These are phyloP conservation scores for Liparis tanakae DNA, from an alignment of 2,797 vertebrate genomes.

Conservation along the genomic window DNA sequence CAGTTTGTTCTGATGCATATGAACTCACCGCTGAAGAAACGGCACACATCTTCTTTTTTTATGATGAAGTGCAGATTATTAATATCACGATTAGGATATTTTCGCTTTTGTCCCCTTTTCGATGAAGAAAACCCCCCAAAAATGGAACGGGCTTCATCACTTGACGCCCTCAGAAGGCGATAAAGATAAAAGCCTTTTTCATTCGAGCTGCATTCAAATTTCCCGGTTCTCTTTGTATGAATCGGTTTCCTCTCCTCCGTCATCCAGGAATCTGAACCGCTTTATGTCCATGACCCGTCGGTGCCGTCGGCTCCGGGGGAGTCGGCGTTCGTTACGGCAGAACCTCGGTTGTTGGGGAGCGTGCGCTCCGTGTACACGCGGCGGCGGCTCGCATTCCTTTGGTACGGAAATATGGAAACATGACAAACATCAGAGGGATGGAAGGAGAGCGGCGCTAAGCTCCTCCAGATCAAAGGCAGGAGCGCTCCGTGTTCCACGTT, in stretches of 20 bases:
- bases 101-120: slow-evolving; percentile 7
- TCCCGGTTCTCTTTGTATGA: not conserved
- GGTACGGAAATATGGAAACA: slow-evolving; percentile 50
- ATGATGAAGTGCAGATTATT: not conserved
- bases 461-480: slow-evolving; percentile 30
- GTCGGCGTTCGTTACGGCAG: slow-evolving; percentile 18
- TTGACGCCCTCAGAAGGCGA: not conserved
- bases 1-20: not conserved
- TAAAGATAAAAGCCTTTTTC: not conserved
- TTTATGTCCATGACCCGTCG: slow-evolving; percentile 63
- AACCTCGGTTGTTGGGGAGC: slow-evolving; percentile 25
- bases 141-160: too few relatives aligned
- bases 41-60: not conserved
- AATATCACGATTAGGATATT: not conserved
- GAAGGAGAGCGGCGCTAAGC: slow-evolving; percentile 18
- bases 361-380: slow-evolving; percentile 30
- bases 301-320: slow-evolving; percentile 49
- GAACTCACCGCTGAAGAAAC: not conserved
- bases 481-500: slow-evolving; percentile 15
- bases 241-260: slow-evolving; percentile 9
- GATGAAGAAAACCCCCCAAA: not conserved
- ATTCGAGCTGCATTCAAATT: not conserved
- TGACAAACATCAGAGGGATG: slow-evolving; percentile 27
- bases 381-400: slow-evolving; percentile 44
- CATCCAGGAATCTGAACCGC: slow-evolving; percentile 59